Base-by-base conservation (phyloP, 2,113 vertebrate species). In the Myocastor coypus region DNA sequence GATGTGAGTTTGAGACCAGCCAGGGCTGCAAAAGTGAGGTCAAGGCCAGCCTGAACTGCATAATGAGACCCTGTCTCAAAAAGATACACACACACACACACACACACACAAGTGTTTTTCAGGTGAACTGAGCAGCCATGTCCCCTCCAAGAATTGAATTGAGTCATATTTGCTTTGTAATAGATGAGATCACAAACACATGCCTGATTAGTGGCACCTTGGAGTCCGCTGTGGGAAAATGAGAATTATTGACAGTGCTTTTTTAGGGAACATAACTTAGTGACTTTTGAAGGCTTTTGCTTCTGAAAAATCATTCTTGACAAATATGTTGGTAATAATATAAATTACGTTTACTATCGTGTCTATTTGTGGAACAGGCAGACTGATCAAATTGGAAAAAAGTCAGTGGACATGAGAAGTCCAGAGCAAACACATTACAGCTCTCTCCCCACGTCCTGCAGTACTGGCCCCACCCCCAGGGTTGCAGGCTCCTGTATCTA, bases 141-240 rank as follows among this genome's bases (percentile, higher is more conserved):
- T 97, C 73, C 66, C 68, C 88, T 95, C 66, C 81, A 87, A 89
- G 77, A 86, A 63, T 9, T 87, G 96, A 87, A 73, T 82, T 30
- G 87, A 92, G 66, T 71, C 42, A 52, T 93, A 92, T 92, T 94
- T 92, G 93, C 95, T 92, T 97, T 92, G 92, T 96, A 90, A 92
- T 94, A 97, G 87, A 91, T 96, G 89, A 96, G 95, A 85, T 88
- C 87, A 93, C 75, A 82, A 28, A 34, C 9, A 83, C 0, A 1
- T 1, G 0, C 32, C 34, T 87, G 9, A 24, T 93, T 88, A 92
- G 89, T 46, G 46, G 69, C 85, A 59, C 50, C 52, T 78, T 85
- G 88, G 52, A 87, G 87, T 87, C 37, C 87, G 61, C 92, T 93
- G 86, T 93, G 84, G 75, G 85, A 82, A 82, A 84, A 34, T 87